Conservation (phyloP, 1,140 invertebrate genomes). For the Papilio polyxenes region DNA sequence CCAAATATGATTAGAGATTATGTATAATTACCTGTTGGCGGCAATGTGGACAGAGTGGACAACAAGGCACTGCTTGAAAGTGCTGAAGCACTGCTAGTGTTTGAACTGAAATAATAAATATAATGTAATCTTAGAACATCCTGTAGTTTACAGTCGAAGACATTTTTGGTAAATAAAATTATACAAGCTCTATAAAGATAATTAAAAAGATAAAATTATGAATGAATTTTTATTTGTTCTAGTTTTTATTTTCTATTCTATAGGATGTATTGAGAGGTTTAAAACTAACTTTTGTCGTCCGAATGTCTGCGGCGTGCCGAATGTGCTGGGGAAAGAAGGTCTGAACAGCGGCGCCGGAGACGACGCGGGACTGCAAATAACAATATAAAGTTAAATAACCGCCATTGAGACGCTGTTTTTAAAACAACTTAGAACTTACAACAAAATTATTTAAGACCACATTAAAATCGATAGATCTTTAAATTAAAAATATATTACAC, state of each 20-base stretch:
- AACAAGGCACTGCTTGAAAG: conserved; percentile 71
- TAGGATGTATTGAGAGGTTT: too few species aligned
- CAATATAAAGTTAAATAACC: conserved; percentile 29
- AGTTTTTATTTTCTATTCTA: background rate
- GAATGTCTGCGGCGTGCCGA: conserved; percentile 80
- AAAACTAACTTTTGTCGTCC: conserved; percentile 71
- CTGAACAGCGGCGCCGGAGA: conserved; percentile 85
- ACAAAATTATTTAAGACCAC: too few species aligned
- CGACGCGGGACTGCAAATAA: conserved; percentile 77
- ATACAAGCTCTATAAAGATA: too few species aligned
- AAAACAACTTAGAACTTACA: too few species aligned
- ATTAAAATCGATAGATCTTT: too few species aligned
- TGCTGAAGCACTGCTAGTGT: conserved; percentile 61
- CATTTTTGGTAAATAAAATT: too few species aligned
- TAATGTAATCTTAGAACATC: background rate
- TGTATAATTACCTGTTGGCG: conserved; percentile 64
- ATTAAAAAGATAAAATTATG: too few species aligned
- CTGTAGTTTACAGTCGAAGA: too few species aligned
- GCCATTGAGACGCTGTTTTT: too few species aligned
- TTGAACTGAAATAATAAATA: conserved; percentile 55
- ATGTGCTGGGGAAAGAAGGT: conserved; percentile 86
- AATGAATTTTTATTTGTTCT: too few species aligned
- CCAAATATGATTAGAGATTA: too few species aligned
- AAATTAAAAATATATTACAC: too few species aligned
- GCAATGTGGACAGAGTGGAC: conserved; percentile 68